Conservation (phyloP, 1,140 invertebrate species). For the Drosophila ambigua region DNA sequence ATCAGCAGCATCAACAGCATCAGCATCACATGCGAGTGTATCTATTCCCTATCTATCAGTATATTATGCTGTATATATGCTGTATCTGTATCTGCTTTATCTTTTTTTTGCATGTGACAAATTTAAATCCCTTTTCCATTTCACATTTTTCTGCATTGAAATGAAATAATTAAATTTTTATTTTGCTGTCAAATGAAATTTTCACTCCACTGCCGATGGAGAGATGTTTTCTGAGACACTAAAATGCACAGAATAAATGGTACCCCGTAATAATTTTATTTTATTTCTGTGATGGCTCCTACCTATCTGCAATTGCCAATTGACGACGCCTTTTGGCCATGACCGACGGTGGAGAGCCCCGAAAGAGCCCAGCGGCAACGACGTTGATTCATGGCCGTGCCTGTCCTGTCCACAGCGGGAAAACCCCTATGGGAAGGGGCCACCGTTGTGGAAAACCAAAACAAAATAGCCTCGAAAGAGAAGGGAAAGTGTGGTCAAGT, state of each 20-base stretch:
- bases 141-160: conserved; percentile 18
- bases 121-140: conserved; percentile 36
- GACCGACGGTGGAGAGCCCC: no score
- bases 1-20: conserved; percentile 27
- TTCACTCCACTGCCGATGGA: no score
- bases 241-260: background rate
- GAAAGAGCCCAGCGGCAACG: no score
- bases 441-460: background rate
- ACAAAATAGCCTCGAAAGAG: background rate
- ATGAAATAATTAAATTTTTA: conserved; percentile 27
- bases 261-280: background rate
- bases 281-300: no score
- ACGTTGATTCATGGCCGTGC: no score
- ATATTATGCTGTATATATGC: background rate
- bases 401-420: no score
- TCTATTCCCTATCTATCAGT: background rate
- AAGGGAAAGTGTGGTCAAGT: conserved; percentile 41
- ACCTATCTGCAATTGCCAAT: no score
- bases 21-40: conserved; percentile 44
- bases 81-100: conserved; percentile 14
- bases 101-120: conserved; percentile 35
- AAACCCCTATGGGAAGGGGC: no score
- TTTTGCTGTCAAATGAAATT: conserved; percentile 27
- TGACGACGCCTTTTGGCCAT: no score
- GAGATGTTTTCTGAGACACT: background rate